Percentiles rank a stretch among this genome's conserved stretches.
phyloP scores from a whole-genome alignment of 1,140 invertebrate species.

The Megathymus violae region DNA sequence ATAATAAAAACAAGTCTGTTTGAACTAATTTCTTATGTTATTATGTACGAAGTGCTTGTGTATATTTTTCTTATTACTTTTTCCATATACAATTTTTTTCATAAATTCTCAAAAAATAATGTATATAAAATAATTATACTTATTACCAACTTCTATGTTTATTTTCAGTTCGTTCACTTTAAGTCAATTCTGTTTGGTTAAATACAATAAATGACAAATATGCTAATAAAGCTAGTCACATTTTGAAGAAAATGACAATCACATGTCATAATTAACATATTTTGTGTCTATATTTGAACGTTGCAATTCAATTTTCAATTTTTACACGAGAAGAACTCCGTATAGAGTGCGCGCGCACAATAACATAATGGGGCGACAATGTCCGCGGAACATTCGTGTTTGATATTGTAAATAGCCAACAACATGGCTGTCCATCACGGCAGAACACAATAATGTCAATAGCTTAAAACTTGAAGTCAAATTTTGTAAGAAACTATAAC shows the following conservation, averaged over 20 bases:
- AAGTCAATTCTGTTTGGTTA: too few relatives aligned
- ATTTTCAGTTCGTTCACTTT: background rate
- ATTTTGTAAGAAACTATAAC: constrained; percentile 3
- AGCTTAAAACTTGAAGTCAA: constrained; percentile 21
- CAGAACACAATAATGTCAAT: constrained; percentile 24
- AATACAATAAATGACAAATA: background rate
- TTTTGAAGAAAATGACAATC: constrained; percentile 1
- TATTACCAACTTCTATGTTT: too few relatives aligned
- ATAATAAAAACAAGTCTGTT: too few relatives aligned
- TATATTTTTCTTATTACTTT: too few relatives aligned
- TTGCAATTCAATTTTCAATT: constrained; percentile 29
- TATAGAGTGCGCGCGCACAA: constrained; percentile 37
- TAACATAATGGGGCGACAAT: constrained; percentile 32
- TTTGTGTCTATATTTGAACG: background rate
- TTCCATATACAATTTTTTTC: too few relatives aligned
- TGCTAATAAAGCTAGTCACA: background rate
- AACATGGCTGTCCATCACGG: constrained; percentile 51
- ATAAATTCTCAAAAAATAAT: too few relatives aligned
- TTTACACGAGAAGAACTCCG: constrained; percentile 30
- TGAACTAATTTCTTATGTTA: too few relatives aligned
- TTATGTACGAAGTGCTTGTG: too few relatives aligned
- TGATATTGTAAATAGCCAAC: constrained; percentile 38
- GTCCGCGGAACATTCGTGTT: constrained; percentile 20
- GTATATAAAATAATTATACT: too few relatives aligned
- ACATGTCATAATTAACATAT: constrained; percentile 9